phyloP scores from a whole-genome alignment of 2,888 invertebrate species.

The Heliconius charithonia region DNA sequence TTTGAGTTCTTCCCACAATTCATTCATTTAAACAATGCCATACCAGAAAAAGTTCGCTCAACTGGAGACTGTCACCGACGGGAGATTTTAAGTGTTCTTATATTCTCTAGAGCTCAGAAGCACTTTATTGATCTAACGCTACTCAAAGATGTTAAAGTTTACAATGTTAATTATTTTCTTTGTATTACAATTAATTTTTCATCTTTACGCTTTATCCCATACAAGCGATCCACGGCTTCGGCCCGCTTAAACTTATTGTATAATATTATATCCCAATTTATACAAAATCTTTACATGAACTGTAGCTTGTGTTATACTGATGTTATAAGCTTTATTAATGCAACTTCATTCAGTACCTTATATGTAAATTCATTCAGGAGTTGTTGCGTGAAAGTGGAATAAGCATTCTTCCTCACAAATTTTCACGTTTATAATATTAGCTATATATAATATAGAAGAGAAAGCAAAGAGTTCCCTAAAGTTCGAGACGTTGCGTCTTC shows the following conservation, averaged over 20 bases:
- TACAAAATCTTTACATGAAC: neutral
- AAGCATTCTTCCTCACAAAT: no score
- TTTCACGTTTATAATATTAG: no score
- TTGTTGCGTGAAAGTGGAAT: no score
- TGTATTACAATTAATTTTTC: neutral
- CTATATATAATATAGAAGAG: no score
- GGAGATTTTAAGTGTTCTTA: conserved; percentile 26
- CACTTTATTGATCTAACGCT: conserved; percentile 23
- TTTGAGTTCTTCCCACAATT: neutral
- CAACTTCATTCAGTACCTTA: no score
- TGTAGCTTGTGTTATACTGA: no score
- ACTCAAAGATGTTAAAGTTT: conserved; percentile 18
- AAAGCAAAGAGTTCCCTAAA: neutral
- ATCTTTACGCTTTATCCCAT: neutral
- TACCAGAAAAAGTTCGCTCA: conserved; percentile 27
- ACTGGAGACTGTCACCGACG: conserved; percentile 26
- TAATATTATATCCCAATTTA: no score
- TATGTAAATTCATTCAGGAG: no score
- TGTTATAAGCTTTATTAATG: no score
- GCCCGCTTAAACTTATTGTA: no score
- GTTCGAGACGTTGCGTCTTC: neutral
- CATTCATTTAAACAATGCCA: conserved; percentile 17
- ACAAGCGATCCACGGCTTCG: no score
- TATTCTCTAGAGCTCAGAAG: conserved; percentile 26
- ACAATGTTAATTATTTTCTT: conserved; percentile 16